A percentile compares a stretch with the other conserved stretches of the same genome.
Evolutionary conservation across 1,140 invertebrate genomes (phyloP).

Genomic region (Oreohelix idahoensis): DNA sequence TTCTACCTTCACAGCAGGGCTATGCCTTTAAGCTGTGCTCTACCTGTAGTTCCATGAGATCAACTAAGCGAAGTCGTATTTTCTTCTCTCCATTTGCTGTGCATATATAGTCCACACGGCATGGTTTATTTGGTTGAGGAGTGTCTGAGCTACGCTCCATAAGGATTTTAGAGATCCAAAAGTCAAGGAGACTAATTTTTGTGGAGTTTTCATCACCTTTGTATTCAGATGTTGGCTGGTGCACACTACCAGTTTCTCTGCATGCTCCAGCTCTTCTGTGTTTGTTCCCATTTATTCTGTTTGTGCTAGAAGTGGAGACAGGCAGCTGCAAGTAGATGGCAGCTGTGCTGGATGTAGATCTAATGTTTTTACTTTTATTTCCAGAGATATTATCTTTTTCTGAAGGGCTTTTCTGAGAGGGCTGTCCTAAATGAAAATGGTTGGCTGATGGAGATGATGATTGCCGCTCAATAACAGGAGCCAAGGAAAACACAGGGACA

Average conservation of each 20-base stretch:
- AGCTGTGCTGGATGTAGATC: not conserved
- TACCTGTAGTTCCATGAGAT: conserved; percentile 36
- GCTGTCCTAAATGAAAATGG: not conserved
- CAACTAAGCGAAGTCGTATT: conserved; percentile 22
- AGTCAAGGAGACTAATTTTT: conserved; percentile 28
- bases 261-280: not conserved
- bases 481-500: not conserved
- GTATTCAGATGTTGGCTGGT: not conserved
- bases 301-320: not conserved
- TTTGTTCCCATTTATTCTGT: not conserved
- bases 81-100: conserved; percentile 6
- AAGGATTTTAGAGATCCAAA: conserved; percentile 33
- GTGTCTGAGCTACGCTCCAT: conserved; percentile 19
- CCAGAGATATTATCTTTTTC: not conserved
- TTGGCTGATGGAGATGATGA: not conserved
- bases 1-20: not conserved
- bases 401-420: not conserved
- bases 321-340: not conserved
- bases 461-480: not conserved
- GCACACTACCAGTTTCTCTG: not conserved
- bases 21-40: conserved; percentile 26
- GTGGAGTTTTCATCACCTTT: not conserved
- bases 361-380: not conserved
- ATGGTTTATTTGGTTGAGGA: conserved; percentile 5
- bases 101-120: conserved; percentile 1